Conservation (phyloP, 2,797 vertebrate species). For the Anguilla marmorata region DNA sequence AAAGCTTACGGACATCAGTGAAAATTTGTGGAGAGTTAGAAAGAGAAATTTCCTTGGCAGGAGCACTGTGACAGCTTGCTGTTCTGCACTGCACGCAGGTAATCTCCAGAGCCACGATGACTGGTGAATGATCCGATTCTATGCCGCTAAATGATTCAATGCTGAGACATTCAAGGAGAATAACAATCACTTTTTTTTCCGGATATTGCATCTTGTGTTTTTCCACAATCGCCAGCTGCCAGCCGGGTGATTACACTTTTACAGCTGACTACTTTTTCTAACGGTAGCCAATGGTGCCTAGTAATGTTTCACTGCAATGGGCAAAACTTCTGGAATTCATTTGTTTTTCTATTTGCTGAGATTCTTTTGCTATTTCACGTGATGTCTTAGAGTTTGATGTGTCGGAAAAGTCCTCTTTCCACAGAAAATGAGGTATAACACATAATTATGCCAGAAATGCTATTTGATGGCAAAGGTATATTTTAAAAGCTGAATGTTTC, state of each 20-base stretch:
- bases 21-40: not conserved
- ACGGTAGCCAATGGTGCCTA: not conserved
- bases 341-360: not conserved
- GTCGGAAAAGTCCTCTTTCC: not conserved
- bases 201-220: not conserved
- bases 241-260: not conserved
- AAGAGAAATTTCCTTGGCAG: not conserved
- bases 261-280: not conserved
- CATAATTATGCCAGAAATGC: too few species aligned
- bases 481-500: not conserved
- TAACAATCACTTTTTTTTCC: not conserved
- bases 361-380: not conserved
- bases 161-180: not conserved
- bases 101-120: not conserved
- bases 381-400: not conserved
- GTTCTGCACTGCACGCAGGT: not conserved
- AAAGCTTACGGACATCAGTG: not conserved
- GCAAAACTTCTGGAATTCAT: not conserved
- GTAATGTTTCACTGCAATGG: not conserved
- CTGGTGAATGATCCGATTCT: not conserved
- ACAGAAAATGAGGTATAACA: too few species aligned
- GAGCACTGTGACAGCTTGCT: not conserved
- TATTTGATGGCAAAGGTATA: too few species aligned
- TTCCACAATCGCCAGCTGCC: too few species aligned
- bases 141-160: not conserved